phyloP scores from a whole-genome alignment of 1,140 invertebrate genomes.

The Rhyzopertha dominica region DNA sequence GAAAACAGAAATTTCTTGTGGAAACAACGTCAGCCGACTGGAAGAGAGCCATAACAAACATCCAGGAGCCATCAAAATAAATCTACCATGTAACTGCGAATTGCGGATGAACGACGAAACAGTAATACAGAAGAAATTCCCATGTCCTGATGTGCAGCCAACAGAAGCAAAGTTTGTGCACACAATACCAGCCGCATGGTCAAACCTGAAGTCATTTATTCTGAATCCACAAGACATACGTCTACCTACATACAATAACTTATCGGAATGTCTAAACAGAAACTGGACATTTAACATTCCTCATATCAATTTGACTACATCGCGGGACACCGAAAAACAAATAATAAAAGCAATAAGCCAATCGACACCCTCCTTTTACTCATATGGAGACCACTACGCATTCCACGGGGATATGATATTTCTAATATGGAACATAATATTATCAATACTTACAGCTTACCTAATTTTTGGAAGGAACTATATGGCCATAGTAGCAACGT shows the following conservation, averaged over 20 bases:
- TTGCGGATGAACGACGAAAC: constrained; percentile 1
- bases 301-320: constrained; percentile 15
- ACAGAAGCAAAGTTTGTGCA: background rate
- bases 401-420: constrained; percentile 10
- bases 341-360: constrained; percentile 4
- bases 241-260: constrained; percentile 11
- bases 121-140: constrained; percentile 14
- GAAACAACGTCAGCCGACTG: too few species aligned
- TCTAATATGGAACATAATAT: constrained; percentile 13
- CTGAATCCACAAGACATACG: constrained; percentile 9
- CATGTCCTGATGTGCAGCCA: background rate
- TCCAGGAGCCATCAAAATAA: constrained; percentile 3
- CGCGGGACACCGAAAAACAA: constrained; percentile 5
- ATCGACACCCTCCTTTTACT: background rate
- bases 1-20: background rate
- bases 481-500: too few species aligned
- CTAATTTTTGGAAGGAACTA: too few species aligned
- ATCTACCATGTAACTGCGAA: constrained; percentile 9
- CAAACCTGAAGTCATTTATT: constrained; percentile 16
- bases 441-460: too few species aligned
- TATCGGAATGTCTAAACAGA: constrained; percentile 12
- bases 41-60: too few species aligned
- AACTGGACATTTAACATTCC: constrained; percentile 18
- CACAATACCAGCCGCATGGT: constrained; percentile 16
- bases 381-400: constrained; percentile 12